Conservation (phyloP, 2,113 vertebrate genomes). For the Motacilla alba region DNA sequence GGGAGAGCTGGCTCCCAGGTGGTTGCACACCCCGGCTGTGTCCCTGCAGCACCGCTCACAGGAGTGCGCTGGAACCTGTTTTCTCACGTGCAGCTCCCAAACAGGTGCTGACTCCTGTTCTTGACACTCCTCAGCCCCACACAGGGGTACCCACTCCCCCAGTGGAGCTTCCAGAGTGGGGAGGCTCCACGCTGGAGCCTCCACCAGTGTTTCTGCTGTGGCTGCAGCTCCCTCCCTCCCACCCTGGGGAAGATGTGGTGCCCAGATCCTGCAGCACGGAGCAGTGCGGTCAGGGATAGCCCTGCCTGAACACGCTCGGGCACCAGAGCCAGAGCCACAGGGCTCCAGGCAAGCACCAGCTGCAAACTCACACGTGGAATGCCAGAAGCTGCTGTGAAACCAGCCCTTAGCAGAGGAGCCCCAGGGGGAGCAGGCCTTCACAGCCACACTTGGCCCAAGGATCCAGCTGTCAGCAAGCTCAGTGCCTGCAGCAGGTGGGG, state of each 20-base stretch:
- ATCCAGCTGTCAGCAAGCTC: neutral
- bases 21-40: accelerated
- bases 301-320: neutral
- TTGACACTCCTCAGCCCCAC: neutral
- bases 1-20: neutral
- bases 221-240: neutral
- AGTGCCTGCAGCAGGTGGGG: neutral
- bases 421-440: accelerated
- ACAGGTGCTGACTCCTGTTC: neutral
- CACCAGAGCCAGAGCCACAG: neutral
- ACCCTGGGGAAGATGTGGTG: neutral
- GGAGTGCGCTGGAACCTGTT: neutral
- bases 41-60: accelerated
- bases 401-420: neutral
- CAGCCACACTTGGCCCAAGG: accelerated
- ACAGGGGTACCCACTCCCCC: accelerated
- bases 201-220: neutral
- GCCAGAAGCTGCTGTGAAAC: neutral
- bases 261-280: neutral
- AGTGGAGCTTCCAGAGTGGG: accelerated
- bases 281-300: neutral
- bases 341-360: neutral
- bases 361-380: accelerated
- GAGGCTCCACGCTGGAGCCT: neutral
- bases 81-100: too few relatives aligned